phyloP scores from a whole-genome alignment of 64 coral and sea anemone genomes.

The Montipora efflorescens region DNA sequence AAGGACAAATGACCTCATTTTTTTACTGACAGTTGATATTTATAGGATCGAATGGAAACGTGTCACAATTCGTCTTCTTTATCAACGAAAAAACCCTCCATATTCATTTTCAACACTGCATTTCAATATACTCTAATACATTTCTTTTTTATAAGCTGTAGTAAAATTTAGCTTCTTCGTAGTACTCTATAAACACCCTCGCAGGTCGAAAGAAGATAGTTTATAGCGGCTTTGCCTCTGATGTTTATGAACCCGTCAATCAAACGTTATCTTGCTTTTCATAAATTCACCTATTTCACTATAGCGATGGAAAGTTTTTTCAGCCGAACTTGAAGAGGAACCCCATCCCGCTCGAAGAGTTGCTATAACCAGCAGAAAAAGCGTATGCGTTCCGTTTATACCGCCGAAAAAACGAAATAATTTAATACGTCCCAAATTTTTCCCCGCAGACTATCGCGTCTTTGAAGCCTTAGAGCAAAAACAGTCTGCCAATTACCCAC shows the following conservation, averaged over 20 bases:
- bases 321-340: background rate
- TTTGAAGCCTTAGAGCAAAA: background rate
- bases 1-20: background rate
- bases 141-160: background rate
- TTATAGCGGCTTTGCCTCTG: constrained; percentile 22
- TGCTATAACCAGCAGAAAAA: background rate
- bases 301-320: background rate
- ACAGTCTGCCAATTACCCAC: background rate
- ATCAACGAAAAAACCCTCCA: background rate
- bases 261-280: constrained; percentile 2
- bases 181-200: too few species aligned
- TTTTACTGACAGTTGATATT: constrained; percentile 1
- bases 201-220: background rate
- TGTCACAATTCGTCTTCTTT: background rate
- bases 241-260: background rate
- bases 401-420: background rate
- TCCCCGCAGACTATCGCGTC: background rate
- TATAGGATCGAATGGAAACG: background rate
- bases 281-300: background rate
- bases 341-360: background rate
- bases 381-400: background rate
- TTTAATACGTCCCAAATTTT: background rate
- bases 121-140: background rate
- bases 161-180: background rate
- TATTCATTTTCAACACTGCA: background rate